These are phyloP conservation scores for Chironomus tentans DNA, from an alignment of 2,888 invertebrate species.

Conservation along the genomic window DNA sequence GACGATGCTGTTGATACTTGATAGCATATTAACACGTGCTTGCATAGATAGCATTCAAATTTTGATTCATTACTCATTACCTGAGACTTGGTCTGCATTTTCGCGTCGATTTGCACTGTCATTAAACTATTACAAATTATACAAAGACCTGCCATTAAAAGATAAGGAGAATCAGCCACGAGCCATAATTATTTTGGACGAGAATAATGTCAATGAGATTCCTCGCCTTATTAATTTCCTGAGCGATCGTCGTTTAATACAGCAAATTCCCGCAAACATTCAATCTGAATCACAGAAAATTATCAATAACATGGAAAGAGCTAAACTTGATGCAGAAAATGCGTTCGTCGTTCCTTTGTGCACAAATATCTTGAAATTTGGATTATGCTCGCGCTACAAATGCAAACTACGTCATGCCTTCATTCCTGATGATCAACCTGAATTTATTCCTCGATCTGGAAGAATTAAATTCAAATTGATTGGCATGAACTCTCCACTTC, in stretches of 20 bases:
- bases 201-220: constrained; percentile 49
- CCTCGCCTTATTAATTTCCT: constrained; percentile 53
- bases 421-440: constrained; percentile 46
- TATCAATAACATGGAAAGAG: constrained; percentile 31
- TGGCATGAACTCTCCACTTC: not conserved
- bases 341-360: constrained; percentile 47
- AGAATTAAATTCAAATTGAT: not conserved
- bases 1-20: constrained; percentile 58
- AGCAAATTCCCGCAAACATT: constrained; percentile 29
- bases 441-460: constrained; percentile 31
- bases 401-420: constrained; percentile 49
- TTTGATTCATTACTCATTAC: constrained; percentile 64
- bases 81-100: constrained; percentile 55
- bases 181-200: constrained; percentile 50
- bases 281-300: constrained; percentile 34
- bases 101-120: constrained; percentile 59
- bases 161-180: constrained; percentile 32
- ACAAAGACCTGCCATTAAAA: constrained; percentile 29
- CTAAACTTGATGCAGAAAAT: constrained; percentile 42
- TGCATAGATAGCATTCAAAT: constrained; percentile 55
- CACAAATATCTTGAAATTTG: constrained; percentile 52
- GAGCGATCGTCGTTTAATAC: constrained; percentile 34
- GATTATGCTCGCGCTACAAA: constrained; percentile 54
- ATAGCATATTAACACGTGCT: constrained; percentile 52
- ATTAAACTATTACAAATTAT: constrained; percentile 49